phyloP scores from a whole-genome alignment of 2,888 invertebrate genomes.

The Netelia fuscicornis region DNA sequence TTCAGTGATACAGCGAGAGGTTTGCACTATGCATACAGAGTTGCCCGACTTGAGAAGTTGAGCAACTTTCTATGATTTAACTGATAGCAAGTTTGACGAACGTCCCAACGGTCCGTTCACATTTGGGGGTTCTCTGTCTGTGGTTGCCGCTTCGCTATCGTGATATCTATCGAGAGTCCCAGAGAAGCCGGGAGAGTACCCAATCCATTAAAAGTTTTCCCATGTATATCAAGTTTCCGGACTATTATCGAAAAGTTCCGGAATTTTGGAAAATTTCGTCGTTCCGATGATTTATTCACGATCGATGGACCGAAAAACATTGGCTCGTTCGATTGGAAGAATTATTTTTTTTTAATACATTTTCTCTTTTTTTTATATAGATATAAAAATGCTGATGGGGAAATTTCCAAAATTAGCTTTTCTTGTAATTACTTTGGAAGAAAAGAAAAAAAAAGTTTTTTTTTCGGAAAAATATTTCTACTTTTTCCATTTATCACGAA shows the following conservation, averaged over 20 bases:
- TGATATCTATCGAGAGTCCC: conserved; percentile 3
- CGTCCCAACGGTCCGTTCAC: conserved; percentile 1
- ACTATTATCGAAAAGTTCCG: not conserved
- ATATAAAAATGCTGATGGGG: too few species aligned
- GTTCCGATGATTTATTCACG: not conserved
- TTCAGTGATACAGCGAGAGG: conserved; percentile 11
- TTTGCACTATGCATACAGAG: conserved; percentile 1
- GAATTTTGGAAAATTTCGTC: not conserved
- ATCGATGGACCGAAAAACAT: too few species aligned
- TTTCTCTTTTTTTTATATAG: too few species aligned
- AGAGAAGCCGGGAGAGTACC: not conserved
- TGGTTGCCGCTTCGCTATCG: conserved; percentile 3
- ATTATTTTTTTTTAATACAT: too few species aligned
- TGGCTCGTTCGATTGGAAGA: too few species aligned
- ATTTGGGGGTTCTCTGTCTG: conserved; percentile 5
- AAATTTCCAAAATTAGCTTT: too few species aligned
- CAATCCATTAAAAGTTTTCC: not conserved
- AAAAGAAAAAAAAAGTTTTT: not conserved
- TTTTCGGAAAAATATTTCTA: not conserved
- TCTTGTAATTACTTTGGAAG: too few species aligned
- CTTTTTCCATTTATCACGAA: not conserved
- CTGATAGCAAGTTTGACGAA: conserved; percentile 58
- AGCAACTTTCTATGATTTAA: conserved; percentile 48
- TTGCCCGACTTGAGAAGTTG: conserved; percentile 16
- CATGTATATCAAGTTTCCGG: not conserved